Evolutionary conservation across 2,888 invertebrate genomes (phyloP), one percentile per base, ranked within the genome.

Genomic region (Papilio protenor): DNA sequence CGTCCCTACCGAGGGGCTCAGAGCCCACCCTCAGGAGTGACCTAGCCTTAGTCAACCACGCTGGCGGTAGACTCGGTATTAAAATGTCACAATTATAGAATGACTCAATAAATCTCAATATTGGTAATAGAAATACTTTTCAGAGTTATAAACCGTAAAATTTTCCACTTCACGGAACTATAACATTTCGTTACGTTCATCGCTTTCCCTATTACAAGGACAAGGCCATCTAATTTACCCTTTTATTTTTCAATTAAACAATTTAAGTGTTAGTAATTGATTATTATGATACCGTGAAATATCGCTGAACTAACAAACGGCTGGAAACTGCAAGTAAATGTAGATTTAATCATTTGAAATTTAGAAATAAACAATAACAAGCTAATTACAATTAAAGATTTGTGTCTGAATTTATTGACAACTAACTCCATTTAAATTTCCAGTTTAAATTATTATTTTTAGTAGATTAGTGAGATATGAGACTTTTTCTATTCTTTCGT

Each of bases 191-290:
- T 52, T 52, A 16, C 27, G 23, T 52, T 71, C 59, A 49, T n/a
- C 70, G 76, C 76, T 76, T 78, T 78, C 74, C 52, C 61, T 61
- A 59, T 75, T 52, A 40, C 71, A 75, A 78, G 77, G 74, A 75
- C 77, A 71, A 75, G 75, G 77, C 52, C 55, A 14, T n/a, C 10
- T 45, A 55, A 75, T 78, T 71, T 55, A 70, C 77, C 75, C 75
- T 72, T 78, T 72, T 72, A 77, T 75, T 78, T 77, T 78, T 75
- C 55, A 78, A 78, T 78, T 78, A 75, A 78, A 64, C 61, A 71
- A 75, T 64, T 75, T 72, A 40, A 77, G 40, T 70, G 27, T 40
- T 74, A 33, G 12, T 21, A 69, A 75, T 78, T 45, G 27, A 61
- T 64, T n/a, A 71, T 21, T 70, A 74, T 33, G 61, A 45, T 49